Conservation (phyloP, 2,113 vertebrate species). For the Coregonus clupeaformis region DNA sequence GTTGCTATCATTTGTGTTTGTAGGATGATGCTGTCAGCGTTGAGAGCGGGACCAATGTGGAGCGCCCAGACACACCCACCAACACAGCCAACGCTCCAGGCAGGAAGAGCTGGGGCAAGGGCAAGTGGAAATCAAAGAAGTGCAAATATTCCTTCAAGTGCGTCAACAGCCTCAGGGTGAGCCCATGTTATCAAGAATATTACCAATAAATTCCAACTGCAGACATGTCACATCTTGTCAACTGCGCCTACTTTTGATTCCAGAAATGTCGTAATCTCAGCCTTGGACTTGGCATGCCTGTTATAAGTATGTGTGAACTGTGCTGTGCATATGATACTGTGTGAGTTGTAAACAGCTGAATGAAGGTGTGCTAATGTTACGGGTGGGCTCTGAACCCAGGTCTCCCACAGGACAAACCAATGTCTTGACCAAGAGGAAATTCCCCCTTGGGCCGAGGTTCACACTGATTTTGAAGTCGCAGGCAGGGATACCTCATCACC, state of each 20-base stretch:
- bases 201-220: not conserved
- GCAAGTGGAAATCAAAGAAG: constrained; percentile 99
- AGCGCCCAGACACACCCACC: constrained; percentile 95
- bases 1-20: constrained; percentile 23
- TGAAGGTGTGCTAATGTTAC: not conserved
- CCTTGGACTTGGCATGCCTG: too few species aligned
- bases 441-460: too few species aligned
- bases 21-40: constrained; percentile 95
- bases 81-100: constrained; percentile 94
- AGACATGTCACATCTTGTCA: not conserved
- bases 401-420: too few species aligned
- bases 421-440: too few species aligned
- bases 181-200: constrained; percentile 4
- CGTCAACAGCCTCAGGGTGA: constrained; percentile 95
- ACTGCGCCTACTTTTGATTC: too few species aligned
- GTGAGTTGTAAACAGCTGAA: not conserved
- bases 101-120: constrained; percentile 98
- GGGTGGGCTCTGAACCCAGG: too few species aligned
- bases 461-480: too few species aligned
- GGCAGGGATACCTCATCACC: too few species aligned
- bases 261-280: too few species aligned
- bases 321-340: not conserved
- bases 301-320: too few species aligned
- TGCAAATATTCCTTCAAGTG: constrained; percentile 99
- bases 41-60: constrained; percentile 91